Evolutionary conservation across 2,113 vertebrate species (phyloP).

Genomic region (Oryzias melastigma): DNA sequence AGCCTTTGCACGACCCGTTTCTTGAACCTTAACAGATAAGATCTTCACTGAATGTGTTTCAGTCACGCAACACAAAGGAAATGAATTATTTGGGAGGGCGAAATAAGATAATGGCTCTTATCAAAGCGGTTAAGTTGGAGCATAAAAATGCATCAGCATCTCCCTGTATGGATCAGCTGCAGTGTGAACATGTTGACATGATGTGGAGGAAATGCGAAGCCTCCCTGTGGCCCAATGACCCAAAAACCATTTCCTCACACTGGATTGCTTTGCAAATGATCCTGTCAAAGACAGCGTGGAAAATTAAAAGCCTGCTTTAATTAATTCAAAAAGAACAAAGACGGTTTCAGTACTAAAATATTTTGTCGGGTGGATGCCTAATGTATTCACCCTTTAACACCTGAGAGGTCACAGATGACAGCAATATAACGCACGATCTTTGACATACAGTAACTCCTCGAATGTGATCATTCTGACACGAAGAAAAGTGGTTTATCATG

Average conservation of each 20-base stretch:
- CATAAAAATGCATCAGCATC: conserved; percentile 29
- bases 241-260: conserved; percentile 51
- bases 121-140: conserved; percentile 35
- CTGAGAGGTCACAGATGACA: too few species aligned
- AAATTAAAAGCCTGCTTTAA: too few species aligned
- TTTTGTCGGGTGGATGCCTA: too few species aligned
- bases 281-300: too few species aligned
- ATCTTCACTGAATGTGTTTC: neutral
- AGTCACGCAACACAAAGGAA: conserved; percentile 12
- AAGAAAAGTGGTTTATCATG: too few species aligned
- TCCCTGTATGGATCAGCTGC: conserved; percentile 33
- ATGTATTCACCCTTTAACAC: too few species aligned
- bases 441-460: too few species aligned
- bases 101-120: conserved; percentile 11
- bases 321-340: too few species aligned
- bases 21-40: neutral
- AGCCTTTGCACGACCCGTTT: neutral
- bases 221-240: conserved; percentile 52
- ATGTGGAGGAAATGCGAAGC: conserved; percentile 39
- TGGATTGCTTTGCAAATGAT: conserved; percentile 38
- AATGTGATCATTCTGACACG: too few species aligned
- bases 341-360: too few species aligned
- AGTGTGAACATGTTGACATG: conserved; percentile 33
- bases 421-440: too few species aligned
- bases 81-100: conserved; percentile 2